Evolutionary conservation across 2,888 invertebrate genomes (phyloP), one percentile per base, ranked within the genome.

Genomic region (Heliconius cydno): DNA sequence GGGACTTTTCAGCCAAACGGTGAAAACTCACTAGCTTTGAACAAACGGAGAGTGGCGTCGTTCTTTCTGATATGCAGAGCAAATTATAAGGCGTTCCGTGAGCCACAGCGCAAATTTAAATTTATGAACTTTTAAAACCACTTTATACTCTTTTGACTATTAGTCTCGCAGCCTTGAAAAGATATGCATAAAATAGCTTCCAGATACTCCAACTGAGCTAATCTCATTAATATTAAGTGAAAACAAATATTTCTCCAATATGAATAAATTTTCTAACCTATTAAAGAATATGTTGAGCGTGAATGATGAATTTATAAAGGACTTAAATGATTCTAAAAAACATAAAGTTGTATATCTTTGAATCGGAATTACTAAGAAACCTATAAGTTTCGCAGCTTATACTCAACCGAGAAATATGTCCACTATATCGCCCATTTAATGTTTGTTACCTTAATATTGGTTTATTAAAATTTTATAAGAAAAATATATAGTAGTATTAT

Each of bases 1-100:
- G 89, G 90, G 90, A 89, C 91, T 90, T 90, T 87, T 86, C 86
- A 86, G 88, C 88, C 89, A 88, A 90, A 90, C 85, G 88, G 87
- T 83, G 88, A 89, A 89, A 91, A 89, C 88, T 90, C 87, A 86
- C 88, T 87, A 86, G 85, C 81, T 82, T 84, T 85, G 86, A 89
- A 88, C 86, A 86, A 88, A 87, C 86, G 87, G 86, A 86, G 85
- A 84, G 86, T 83, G 83, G 84, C 82, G 84, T 83, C 85, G 86
- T 87, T 87, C 88, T 89, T 87, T 88, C 85, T 88, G 88, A 88
- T 88, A 88, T 88, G 87, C 87, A 86, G 87, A 88, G 88, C 86
- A 90, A 90, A 91, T 91, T 91, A 90, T 89, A 89, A 88, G 88
- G 86, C 86, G 84, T 84, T 85, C 84, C 86, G 83, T 84, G 86